Percentiles rank a stretch among this genome's conserved stretches.
These are phyloP conservation scores for Grammomys surdaster DNA, from an alignment of 2,113 vertebrate species.

Conservation along the genomic window DNA sequence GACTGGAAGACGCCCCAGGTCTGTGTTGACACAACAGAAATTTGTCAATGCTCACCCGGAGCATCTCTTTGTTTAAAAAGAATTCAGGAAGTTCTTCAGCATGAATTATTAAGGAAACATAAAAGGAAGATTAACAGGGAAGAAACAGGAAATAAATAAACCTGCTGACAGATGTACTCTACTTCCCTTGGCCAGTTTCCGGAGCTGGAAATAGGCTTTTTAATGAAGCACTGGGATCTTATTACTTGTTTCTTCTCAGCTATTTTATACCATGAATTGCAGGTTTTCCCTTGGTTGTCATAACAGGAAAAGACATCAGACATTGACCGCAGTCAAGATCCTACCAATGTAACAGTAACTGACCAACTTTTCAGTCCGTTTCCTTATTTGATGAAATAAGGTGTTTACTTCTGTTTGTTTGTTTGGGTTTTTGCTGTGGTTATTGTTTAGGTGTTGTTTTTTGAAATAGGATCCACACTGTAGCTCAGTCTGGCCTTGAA, in stretches of 20 bases:
- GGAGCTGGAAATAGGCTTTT: conserved; percentile 66
- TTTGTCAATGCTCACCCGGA: conserved; percentile 8
- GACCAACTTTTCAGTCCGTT: not conserved
- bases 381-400: not conserved
- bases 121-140: conserved; percentile 64
- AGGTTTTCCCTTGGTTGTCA: not conserved
- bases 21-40: conserved; percentile 75
- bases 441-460: not conserved
- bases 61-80: conserved; percentile 70
- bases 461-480: not conserved
- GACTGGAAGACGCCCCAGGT: conserved; percentile 54
- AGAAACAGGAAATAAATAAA: conserved; percentile 75
- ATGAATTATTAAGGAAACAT: conserved; percentile 75
- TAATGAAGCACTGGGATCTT: conserved; percentile 46
- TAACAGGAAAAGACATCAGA: conserved; percentile 39
- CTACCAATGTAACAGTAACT: conserved; percentile 36
- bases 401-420: not conserved
- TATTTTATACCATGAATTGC: not conserved
- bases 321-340: not conserved
- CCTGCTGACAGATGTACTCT: conserved; percentile 70
- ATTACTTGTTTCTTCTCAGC: not conserved
- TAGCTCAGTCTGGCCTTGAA: not conserved
- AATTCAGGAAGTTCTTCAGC: conserved; percentile 65
- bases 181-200: conserved; percentile 63
- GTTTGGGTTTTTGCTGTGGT: not conserved